Evolutionary conservation across 2,797 vertebrate genomes (phyloP), one percentile per base, ranked within the genome.

Genomic region (Cheirogaleus major): DNA sequence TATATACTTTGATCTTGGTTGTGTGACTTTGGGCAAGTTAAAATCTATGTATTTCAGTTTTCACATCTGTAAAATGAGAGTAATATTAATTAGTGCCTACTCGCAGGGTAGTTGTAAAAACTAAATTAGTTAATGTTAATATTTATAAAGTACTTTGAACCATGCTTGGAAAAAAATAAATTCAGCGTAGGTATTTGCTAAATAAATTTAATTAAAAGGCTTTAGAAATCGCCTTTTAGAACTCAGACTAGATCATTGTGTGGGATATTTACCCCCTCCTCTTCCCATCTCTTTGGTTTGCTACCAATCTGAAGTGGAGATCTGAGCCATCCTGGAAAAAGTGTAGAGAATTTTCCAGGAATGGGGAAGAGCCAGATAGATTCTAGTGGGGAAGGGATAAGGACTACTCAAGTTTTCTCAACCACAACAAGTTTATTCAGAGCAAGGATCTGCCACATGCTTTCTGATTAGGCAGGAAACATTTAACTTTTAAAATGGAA

Each of bases 141-240:
- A 59, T 59, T 59, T 59, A 59, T 27, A 59, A 55, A 79, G 45
- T 17, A 79, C 3, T 83, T 92, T 76, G 59, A 88, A 69, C 12
- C 41, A 83, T 69, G 8, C 35, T 82, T 48, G 25, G 43, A 83
- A 78, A 61, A 92, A 57, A 82, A 69, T 69, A 63, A 79, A 52
- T 91, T 32, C 14, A 48, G 30, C 23, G 48, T 2, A 57, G 25
- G 15, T 80, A 20, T 90, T 75, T 93, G 38, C 79, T 76, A 81
- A 48, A 52, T 59, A 91, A 55, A 85, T 72, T 79, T 87, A 87
- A 96, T n/a, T 87, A 87, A 86, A 93, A 38, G 30, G 10, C 12
- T 88, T 88, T 48, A 63, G 17, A 70, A 91, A 75, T 91, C 17
- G 87, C 52, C 55, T 63, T 88, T 79, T 48, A 50, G 30, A 30